These are phyloP conservation scores for Amazona vittata DNA, from an alignment of 2,113 vertebrate species.

Conservation along the genomic window DNA sequence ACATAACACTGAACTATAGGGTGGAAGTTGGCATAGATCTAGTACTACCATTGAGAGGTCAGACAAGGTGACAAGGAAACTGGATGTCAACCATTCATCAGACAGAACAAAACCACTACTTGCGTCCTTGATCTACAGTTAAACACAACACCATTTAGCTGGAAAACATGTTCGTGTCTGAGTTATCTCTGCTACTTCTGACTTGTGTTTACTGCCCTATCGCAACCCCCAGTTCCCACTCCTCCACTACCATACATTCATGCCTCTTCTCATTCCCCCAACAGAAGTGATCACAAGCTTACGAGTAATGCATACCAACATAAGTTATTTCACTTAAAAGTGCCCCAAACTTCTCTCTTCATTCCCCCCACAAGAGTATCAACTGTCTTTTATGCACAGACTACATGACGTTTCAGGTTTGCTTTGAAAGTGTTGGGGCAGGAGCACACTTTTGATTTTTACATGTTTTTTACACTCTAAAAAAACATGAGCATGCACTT, in stretches of 20 bases:
- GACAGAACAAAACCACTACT: neutral
- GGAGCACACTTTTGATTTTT: neutral
- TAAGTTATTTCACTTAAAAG: neutral
- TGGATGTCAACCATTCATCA: neutral
- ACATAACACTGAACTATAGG: neutral
- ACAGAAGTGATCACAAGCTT: neutral
- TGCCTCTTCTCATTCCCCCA: neutral
- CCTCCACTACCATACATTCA: rapidly evolving
- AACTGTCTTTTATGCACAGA: neutral
- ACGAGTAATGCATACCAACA: neutral
- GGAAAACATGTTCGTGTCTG: neutral
- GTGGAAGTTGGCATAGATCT: neutral
- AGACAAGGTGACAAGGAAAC: neutral
- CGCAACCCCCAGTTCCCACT: neutral
- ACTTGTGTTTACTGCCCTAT: neutral
- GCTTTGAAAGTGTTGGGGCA: neutral
- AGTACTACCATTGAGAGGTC: neutral
- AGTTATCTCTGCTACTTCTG: neutral
- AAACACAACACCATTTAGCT: neutral
- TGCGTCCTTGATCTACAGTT: neutral
- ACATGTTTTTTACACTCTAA: neutral
- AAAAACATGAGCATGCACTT: neutral
- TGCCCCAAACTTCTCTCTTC: neutral
- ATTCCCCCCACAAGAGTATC: neutral
- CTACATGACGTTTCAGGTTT: neutral